Evolutionary conservation across 2,888 invertebrate species (phyloP).

Genomic region (Hypercompe scribonia): DNA sequence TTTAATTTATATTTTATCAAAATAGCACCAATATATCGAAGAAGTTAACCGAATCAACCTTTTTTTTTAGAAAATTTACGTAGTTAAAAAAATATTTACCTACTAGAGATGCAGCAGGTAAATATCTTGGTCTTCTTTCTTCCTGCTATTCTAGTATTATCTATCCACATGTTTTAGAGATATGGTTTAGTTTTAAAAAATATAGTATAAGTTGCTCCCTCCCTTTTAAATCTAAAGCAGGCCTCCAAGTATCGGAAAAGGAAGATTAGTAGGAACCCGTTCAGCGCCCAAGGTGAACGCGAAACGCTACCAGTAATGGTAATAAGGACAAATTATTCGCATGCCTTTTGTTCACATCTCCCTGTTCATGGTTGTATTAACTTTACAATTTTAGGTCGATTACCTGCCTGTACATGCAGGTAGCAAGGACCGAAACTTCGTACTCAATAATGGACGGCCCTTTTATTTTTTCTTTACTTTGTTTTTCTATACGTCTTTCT

Average conservation of each 20-base stretch:
- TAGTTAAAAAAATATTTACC: no score
- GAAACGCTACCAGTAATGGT: slow-evolving; percentile 70
- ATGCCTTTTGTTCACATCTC: slow-evolving; percentile 79
- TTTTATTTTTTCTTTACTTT: slow-evolving; percentile 20
- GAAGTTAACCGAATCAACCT: neutral
- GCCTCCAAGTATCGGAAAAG: slow-evolving; percentile 53
- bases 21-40: neutral
- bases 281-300: slow-evolving; percentile 78
- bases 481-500: slow-evolving; percentile 19
- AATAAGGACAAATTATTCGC: slow-evolving; percentile 80
- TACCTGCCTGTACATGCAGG: slow-evolving; percentile 65
- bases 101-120: no score
- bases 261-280: slow-evolving; percentile 76
- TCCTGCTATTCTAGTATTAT: no score
- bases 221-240: slow-evolving; percentile 48
- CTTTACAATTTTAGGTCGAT: slow-evolving; percentile 63
- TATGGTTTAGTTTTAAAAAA: neutral
- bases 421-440: slow-evolving; percentile 39
- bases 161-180: neutral
- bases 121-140: no score
- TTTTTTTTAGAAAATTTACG: neutral
- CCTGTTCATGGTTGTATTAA: slow-evolving; percentile 72
- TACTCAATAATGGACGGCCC: slow-evolving; percentile 27
- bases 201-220: slow-evolving; percentile 43
- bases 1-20: slow-evolving; percentile 9